Conservation (phyloP, 2,888 invertebrate species). For the Phalera bucephala region DNA sequence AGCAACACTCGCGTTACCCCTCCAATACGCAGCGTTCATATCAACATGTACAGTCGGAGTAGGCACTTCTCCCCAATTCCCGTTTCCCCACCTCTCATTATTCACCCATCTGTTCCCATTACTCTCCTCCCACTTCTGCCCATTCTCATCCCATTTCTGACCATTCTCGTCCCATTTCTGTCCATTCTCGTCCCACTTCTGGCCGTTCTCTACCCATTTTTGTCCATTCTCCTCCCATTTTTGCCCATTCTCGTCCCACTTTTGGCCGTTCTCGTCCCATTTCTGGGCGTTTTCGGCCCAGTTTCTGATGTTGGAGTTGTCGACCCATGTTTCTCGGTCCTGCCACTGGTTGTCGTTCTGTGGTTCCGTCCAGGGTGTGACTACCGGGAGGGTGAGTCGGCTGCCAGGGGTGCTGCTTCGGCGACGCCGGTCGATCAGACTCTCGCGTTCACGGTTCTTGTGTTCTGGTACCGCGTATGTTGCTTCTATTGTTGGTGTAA, state of each 20-base stretch:
- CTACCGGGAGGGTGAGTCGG: constrained; percentile 58
- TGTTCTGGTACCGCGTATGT: constrained; percentile 75
- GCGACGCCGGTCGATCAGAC: constrained; percentile 64
- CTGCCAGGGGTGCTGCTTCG: constrained; percentile 70
- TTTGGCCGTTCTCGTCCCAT: constrained; percentile 51
- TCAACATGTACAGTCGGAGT: constrained; percentile 75
- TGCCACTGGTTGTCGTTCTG: constrained; percentile 50
- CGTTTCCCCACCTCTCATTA: constrained; percentile 57
- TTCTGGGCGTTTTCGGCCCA: constrained; percentile 67
- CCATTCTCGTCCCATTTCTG: constrained; percentile 48
- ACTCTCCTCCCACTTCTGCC: constrained; percentile 43
- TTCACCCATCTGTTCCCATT: constrained; percentile 60
- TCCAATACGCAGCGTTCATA: constrained; percentile 69
- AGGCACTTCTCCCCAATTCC: constrained; percentile 69
- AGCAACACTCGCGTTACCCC: constrained; percentile 70
- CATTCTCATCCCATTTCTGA: constrained; percentile 40
- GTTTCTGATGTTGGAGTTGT: constrained; percentile 61
- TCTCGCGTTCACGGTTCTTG: constrained; percentile 62
- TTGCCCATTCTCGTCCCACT: constrained; percentile 44
- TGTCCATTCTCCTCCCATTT: constrained; percentile 44
- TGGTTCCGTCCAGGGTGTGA: constrained; percentile 43
- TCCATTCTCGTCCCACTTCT: constrained; percentile 37
- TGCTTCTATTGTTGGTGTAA: constrained; percentile 49
- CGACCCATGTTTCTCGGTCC: constrained; percentile 63
- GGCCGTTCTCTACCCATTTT: constrained; percentile 42